Percentiles rank a stretch among this genome's conserved stretches.
phyloP scores from a whole-genome alignment of 2,888 invertebrate species.

The Pedicia rivosa region DNA sequence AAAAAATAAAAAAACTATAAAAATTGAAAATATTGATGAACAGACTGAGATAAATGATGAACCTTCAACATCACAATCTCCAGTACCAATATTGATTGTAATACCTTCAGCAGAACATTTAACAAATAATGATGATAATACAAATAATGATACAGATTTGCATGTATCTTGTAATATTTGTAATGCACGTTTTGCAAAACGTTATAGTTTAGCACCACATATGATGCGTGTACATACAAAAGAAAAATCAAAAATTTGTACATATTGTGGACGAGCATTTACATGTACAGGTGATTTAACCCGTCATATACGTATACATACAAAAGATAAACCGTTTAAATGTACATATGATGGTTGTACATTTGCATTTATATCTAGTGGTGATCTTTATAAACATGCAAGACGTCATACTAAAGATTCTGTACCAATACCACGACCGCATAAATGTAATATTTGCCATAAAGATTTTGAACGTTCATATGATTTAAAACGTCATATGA shows the following conservation, averaged over 20 bases:
- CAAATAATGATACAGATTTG: not conserved
- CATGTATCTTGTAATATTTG: not conserved
- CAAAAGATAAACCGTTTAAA: slow-evolving; percentile 6
- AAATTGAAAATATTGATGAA: not conserved
- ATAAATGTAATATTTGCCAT: slow-evolving; percentile 1
- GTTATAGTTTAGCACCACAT: not conserved
- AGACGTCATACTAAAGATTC: not conserved
- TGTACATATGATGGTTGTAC: slow-evolving; percentile 2
- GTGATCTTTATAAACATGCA: slow-evolving; percentile 6
- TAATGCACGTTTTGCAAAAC: not conserved
- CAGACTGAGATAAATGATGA: not conserved
- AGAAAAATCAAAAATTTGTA: slow-evolving; percentile 4
- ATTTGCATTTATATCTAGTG: slow-evolving; percentile 3
- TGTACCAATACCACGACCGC: slow-evolving; percentile 1
- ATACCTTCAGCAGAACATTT: not conserved
- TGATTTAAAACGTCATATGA: slow-evolving; percentile 4
- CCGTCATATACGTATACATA: slow-evolving; percentile 6
- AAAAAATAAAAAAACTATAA: not conserved
- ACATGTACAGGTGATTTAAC: slow-evolving; percentile 8
- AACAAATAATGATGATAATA: not conserved
- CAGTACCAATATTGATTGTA: not conserved
- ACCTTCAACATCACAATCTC: not conserved
- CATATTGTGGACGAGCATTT: slow-evolving; percentile 7
- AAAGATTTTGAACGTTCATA: slow-evolving; percentile 4
- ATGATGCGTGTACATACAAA: slow-evolving; percentile 1